Conservation (phyloP, 2,888 invertebrate genomes). For the Caradrina clavipalpis region DNA sequence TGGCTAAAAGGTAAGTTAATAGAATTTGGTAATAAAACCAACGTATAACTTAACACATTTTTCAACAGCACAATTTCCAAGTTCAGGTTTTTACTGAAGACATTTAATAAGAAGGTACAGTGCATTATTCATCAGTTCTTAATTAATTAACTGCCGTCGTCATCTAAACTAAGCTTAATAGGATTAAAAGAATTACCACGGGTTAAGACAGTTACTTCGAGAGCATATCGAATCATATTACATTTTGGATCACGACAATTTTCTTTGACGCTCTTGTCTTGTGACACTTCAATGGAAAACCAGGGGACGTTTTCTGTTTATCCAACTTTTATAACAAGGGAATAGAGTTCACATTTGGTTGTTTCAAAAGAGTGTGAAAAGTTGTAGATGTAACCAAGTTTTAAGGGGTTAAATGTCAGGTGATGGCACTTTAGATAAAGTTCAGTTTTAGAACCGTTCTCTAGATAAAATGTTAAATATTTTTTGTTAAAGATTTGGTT, state of each 20-base stretch:
- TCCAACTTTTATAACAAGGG: neutral
- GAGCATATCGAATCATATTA: constrained; percentile 57
- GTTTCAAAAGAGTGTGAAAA: neutral
- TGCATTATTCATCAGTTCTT: neutral
- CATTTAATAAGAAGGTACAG: too few relatives aligned
- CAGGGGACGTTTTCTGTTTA: neutral
- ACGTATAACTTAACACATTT: too few relatives aligned
- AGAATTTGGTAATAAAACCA: too few relatives aligned
- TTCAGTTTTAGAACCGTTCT: constrained; percentile 38
- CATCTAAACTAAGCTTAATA: constrained; percentile 42
- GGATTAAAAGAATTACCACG: constrained; percentile 49
- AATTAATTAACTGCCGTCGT: constrained; percentile 43
- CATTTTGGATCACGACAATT: constrained; percentile 47
- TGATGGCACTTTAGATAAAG: constrained; percentile 57
- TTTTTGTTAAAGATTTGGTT: constrained; percentile 20
- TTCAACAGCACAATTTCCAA: too few relatives aligned
- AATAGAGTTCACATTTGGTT: constrained; percentile 20
- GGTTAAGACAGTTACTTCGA: constrained; percentile 43
- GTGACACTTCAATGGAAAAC: constrained; percentile 19
- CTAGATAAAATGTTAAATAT: constrained; percentile 36
- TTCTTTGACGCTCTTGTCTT: constrained; percentile 17
- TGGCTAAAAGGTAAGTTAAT: too few relatives aligned
- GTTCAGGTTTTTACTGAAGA: too few relatives aligned
- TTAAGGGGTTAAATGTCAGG: constrained; percentile 59
- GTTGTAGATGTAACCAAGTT: constrained; percentile 33